Evolutionary conservation across 64 coral and sea anemone species (phyloP).

Genomic region (Pocillopora verrucosa): DNA sequence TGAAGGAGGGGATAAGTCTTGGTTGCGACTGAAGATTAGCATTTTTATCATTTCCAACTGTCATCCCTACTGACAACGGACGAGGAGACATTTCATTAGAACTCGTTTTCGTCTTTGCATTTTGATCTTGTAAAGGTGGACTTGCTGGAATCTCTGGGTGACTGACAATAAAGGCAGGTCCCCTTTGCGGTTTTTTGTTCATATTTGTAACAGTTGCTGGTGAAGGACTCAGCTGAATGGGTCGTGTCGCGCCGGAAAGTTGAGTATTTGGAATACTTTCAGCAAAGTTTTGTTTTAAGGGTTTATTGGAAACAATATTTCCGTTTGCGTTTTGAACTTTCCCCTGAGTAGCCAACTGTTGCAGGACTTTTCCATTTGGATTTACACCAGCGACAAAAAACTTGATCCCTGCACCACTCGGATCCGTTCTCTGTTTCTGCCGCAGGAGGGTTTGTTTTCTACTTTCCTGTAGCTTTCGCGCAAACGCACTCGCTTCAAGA

Average conservation of each 20-base stretch:
- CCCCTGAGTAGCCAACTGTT: background rate
- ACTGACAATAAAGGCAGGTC: background rate
- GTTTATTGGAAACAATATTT: background rate
- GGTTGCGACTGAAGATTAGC: background rate
- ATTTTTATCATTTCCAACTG: background rate
- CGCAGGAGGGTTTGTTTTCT: background rate
- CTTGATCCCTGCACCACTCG: constrained; percentile 8
- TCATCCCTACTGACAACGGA: background rate
- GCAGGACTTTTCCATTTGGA: background rate
- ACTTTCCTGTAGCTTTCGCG: background rate
- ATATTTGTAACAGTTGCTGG: background rate
- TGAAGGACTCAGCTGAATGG: background rate
- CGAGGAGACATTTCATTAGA: background rate
- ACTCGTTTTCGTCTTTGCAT: background rate
- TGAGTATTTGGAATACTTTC: background rate
- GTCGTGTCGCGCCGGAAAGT: background rate
- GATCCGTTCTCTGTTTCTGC: background rate
- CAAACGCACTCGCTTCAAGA: background rate
- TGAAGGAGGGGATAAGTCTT: background rate
- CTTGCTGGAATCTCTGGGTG: background rate
- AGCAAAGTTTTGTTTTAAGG: background rate
- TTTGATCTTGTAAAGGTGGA: too few relatives aligned
- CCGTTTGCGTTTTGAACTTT: background rate
- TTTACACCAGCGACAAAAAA: constrained; percentile 28
- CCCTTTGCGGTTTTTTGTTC: background rate